Base-by-base conservation (phyloP, 53 echinoderm and acorn worm species). In the Stichopus horrens region DNA sequence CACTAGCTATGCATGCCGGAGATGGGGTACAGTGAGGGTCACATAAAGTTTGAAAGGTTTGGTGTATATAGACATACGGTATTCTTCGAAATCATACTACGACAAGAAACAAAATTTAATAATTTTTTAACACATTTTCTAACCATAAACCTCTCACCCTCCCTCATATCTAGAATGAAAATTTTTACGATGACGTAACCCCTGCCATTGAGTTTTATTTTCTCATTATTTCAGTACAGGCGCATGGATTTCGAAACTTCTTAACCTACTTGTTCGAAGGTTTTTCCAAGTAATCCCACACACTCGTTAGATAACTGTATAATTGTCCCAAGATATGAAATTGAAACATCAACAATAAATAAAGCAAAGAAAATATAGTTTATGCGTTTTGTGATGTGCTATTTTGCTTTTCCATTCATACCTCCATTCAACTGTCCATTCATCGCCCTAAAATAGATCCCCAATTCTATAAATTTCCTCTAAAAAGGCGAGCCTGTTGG, bases 241-340 rank as follows among this genome's bases (percentile, higher is more conserved):
- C 8, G 4, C 57, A 81, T 19, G 21, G 56, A 81, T 81, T 57
- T 57, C 81, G 9, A 55, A 57, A 81, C 20, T 57, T 81, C 57
- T 81, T 81, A 81, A 81, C 81, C 56, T 81, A 81, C 20, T 81
- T 81, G 81, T 21, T 14, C 57, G 56, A 58, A 56, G 16, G 58
- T 81, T 9, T 81, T 81, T 71, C 81, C 58, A 5, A 58, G 81
- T 81, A 81, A 81, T 57, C 81, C 81, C 81, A 81, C 81, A 10
- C 37, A 37, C 37, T 37, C 2, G 37, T 37, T 37, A 37, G 37
- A 37, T 37, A 37, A 37, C 37, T 37, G 37, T 37, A 81, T 20
- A 81, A 18, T 7, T 56, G 19, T 18, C 58, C 8, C 16, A 56
- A 57, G 58, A 81, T 20, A 52, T 81, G 81, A 81, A 81, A 81